A percentile compares a stretch with the other conserved stretches of the same genome.
Conservation (phyloP, 2,888 invertebrate species). For the Zhuqinia jingwanae region DNA sequence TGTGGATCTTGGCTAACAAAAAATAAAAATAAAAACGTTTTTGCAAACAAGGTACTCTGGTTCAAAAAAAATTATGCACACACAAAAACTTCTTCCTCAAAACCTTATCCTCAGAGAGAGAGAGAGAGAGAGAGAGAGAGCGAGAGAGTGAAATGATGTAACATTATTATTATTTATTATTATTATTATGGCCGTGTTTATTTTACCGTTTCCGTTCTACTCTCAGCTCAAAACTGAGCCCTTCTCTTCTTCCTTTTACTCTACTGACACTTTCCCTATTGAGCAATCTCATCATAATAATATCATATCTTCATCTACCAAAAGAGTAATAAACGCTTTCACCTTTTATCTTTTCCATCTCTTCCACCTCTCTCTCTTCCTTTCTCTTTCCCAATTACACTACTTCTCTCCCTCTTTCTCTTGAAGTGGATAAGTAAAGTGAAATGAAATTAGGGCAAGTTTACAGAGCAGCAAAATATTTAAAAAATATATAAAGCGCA, state of each 20-base stretch:
- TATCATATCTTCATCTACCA: constrained; percentile 49
- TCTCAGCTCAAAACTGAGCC: not conserved
- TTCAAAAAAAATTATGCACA: too few species aligned
- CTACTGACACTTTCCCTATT: constrained; percentile 29
- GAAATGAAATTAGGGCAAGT: constrained; percentile 65
- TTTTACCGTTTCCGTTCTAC: constrained; percentile 49
- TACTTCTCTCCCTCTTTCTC: constrained; percentile 10
- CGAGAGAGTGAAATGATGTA: constrained; percentile 46
- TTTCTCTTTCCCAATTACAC: constrained; percentile 38
- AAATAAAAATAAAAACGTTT: too few species aligned
- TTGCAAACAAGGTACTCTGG: too few species aligned
- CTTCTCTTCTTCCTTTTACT: not conserved
- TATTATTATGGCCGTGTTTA: constrained; percentile 46
- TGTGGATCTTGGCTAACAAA: too few species aligned
- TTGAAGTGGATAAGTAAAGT: constrained; percentile 57
- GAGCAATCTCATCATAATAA: constrained; percentile 21
- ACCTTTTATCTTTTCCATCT: constrained; percentile 60
- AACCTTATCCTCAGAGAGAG: too few species aligned
- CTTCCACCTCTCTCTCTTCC: too few species aligned
- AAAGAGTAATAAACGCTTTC: constrained; percentile 57
- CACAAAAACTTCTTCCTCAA: too few species aligned
- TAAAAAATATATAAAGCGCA: constrained; percentile 44
- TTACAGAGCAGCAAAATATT: constrained; percentile 22
- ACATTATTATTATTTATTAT: constrained; percentile 42
- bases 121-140: not conserved